Base-by-base conservation (phyloP, 2,797 vertebrate species). In the Platyrinchus mystaceus region DNA sequence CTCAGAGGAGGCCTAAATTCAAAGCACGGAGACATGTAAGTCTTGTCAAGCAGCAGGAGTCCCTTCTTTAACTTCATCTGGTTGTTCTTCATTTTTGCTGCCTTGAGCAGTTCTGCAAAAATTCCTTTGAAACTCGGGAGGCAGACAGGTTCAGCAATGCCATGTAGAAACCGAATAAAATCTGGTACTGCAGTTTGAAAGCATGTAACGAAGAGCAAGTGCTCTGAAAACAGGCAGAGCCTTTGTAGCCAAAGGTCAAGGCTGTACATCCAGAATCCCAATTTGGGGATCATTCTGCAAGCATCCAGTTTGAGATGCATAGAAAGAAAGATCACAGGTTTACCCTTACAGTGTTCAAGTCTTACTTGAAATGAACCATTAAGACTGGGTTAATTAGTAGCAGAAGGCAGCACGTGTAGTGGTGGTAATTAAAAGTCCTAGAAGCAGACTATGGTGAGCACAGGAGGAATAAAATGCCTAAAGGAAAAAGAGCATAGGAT, bases 21-120 rank as follows among this genome's bases (percentile, higher is more conserved):
- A 96, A 96, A 96, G 95, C 74, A 55, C 55, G 1, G 56, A 92
- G 85, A 96, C 91, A 93, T 95, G 92, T 92, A 95, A 97, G 95
- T 89, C 96, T 93, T 90, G 94, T 96, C 96, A 96, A 95, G 91
- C 95, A 96, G 95, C 94, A 90, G 93, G 95, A 97, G 94, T 79
- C 74, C 87, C 94, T 84, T 94, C 95, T 97, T 94, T 81, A 91
- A 64, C 93, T 84, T 79, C 27, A 30, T 91, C 91, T 91, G 80
- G 93, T 93, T 93, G 91, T 55, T 96, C 94, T 86, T 96, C 85
- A 88, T 94, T 97, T 97, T 70, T 94, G 89, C 94, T 93, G 91
- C 95, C 96, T 95, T 94, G 88, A 96, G 95, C 95, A 96, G 95
- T 96, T 93, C 91, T 91, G 87, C 85, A 96, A 91, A 95, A 94